Evolutionary conservation across 2,797 vertebrate genomes (phyloP), one percentile per base, ranked within the genome.

Genomic region (Clarias pachynema): DNA sequence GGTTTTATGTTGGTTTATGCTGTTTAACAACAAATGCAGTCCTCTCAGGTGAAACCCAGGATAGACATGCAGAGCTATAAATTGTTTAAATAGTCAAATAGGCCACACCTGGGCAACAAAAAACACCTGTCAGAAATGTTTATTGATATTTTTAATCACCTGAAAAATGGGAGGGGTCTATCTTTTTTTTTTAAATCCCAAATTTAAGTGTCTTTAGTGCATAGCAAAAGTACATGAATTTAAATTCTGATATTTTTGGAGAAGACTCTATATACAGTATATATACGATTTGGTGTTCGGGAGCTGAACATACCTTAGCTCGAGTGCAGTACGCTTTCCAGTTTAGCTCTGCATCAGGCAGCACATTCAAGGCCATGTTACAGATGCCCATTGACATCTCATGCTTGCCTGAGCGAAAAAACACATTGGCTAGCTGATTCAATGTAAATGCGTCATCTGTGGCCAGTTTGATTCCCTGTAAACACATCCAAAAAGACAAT

Each of bases 301-400:
- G 44, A 49, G 62, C 10, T 65, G 62, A 7, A 34, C 59, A 83
- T 86, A 96, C 96, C 95, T 97, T 96, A 70, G 96, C 96, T 0
- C 92, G 91, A 3, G 95, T 97, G 90, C 95, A 95, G 93, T 96
- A 96, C 0, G 94, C 96, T 93, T 97, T 96, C 96, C 96, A 96
- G 91, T 95, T 97, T 85, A 97, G 93, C 86, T 95, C 94, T 0
- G 94, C 94, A 66, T 97, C 96, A 73, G 90, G 90, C n/a, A 96
- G 93, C 34, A 94, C 89, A 22, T 94, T 95, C 31, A 96, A 91
- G 15, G 96, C 95, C 95, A 96, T 96, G 79, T 94, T 96, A 90
- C 95, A 95, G 86, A 95, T 95, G 62, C 95, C 96, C 75, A 92
- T 96, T 68, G 96, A 94, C 95, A 95, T 95, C 63, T 97, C 95